phyloP scores from a whole-genome alignment of 2,888 invertebrate species.

The Lycocerus yunnanus region DNA sequence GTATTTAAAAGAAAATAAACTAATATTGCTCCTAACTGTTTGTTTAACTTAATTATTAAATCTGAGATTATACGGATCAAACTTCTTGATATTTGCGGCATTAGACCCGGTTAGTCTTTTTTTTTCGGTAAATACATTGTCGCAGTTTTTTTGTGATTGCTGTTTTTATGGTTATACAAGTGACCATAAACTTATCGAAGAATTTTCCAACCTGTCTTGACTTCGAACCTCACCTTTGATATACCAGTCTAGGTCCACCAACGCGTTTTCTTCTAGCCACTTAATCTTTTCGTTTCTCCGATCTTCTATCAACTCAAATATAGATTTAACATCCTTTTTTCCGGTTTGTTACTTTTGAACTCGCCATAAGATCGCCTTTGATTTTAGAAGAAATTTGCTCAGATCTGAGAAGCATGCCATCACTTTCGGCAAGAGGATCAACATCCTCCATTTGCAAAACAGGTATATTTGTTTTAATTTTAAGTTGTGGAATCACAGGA shows the following conservation, averaged over 20 bases:
- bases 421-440: slow-evolving; percentile 83
- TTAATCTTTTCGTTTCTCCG: slow-evolving; percentile 71
- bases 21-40: too few species aligned
- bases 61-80: too few species aligned
- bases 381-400: slow-evolving; percentile 77
- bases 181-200: too few species aligned
- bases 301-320: slow-evolving; percentile 76
- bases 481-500: slow-evolving; percentile 85
- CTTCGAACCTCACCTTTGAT: slow-evolving; percentile 88
- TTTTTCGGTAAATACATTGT: too few species aligned
- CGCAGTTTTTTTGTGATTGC: too few species aligned
- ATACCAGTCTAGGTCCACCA: slow-evolving; percentile 92
- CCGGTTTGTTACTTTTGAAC: too few species aligned
- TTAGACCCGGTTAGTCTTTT: too few species aligned
- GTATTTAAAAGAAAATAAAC: too few species aligned
- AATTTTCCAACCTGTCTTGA: slow-evolving; percentile 83
- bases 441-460: slow-evolving; percentile 95
- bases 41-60: too few species aligned
- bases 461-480: slow-evolving; percentile 88
- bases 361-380: slow-evolving; percentile 61
- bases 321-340: slow-evolving; percentile 58
- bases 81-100: too few species aligned
- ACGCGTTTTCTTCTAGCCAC: slow-evolving; percentile 70
- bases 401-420: slow-evolving; percentile 85
- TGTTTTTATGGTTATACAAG: too few species aligned